Evolutionary conservation across 2,888 invertebrate genomes (phyloP), one percentile per base, ranked within the genome.

Genomic region (Drosophila colorata): DNA sequence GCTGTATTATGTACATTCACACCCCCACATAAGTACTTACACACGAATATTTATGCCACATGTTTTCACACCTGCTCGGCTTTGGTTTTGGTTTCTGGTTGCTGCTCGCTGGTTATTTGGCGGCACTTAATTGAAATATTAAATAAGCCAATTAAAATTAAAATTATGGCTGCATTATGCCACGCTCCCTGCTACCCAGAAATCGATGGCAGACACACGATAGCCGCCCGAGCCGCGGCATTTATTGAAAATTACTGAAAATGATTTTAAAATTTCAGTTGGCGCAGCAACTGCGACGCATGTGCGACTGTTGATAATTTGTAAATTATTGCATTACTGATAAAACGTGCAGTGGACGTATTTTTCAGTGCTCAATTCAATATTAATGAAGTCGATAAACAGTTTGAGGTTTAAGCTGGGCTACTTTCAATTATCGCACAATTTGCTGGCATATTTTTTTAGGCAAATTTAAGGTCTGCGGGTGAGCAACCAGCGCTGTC

Each of bases 121-220:
- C 31, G 48, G 71, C 80, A 70, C 72, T 79, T 86, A 90, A 87
- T 87, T 87, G 86, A 87, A 90, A 87, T 81, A 81, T 90, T 88
- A 90, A 87, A 87, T 88, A 87, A 87, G 86, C 90, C 86, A 87
- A 87, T 87, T 87, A 87, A 87, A 89, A 90, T 86, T 80, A 78
- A 85, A 88, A 87, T 87, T 76, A 88, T 78, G 52, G 53, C 55
- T 63, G 74, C 71, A 88, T 74, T 71, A 87, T 71, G 69, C 69
- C 55, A 72, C 58, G 58, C 65, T 61, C 41, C 47, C 14, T 2
- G 13, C 14, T 33, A 16, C 40, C 16, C 13, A 25, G 4, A 1
- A 40, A 47, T 13, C 57, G 84, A 85, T 85, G 87, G 58, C 87
- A 85, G 84, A 85, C 84, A 49, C 23, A 2, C 58, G 89, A 85